Evolutionary conservation across 23 tunicate species (phyloP), one percentile per base, ranked within the genome.

Genomic region (Halocynthia aurantium): DNA sequence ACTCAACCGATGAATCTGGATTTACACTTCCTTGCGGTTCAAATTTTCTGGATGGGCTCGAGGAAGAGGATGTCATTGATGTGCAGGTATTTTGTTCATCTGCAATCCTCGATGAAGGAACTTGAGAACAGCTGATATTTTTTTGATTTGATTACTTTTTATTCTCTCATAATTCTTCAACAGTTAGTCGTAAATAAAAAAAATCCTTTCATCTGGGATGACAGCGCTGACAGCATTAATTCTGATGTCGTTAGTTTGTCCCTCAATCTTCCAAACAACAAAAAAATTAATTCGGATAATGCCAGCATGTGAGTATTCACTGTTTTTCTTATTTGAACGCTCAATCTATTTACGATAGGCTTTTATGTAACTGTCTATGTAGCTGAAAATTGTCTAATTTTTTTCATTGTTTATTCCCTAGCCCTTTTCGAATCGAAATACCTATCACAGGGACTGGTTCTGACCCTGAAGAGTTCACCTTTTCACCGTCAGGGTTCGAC

Each of bases 141-240:
- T 60, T 60, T 60, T 4, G 64, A 1, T 60, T 60, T 15, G 52
- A 44, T 51, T 31, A 31, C 4, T 31, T 31, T 31, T 31, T 31
- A 31, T 31, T 31, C 44, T 31, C 44, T 31, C 44, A 31, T 15
- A 60, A 15, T 60, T 60, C 64, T 15, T 60, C 64, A 18, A 21
- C 78, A 74, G 78, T 19, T 52, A 0, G 78, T 74, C 21, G 62
- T 74, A 10, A 54, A 44, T 10, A 61, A 71, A 6, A 71, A 88
- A 44, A 88, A 88, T 74, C 95, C 95, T 8, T 88, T 65, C 55
- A 79, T 88, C 18, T 88, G 95, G 95, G 95, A 88, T 58, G 95
- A 60, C 40, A 82, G 84, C 60, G 95, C 95, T 22, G 95, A 88
- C 65, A 67, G n/a, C 50, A 76, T 88, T 8, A 69, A 77, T 12